Percentiles rank a stretch among this genome's conserved stretches.
These are phyloP conservation scores for Cephus nigrinus DNA, from an alignment of 2,888 invertebrate genomes.

Conservation along the genomic window DNA sequence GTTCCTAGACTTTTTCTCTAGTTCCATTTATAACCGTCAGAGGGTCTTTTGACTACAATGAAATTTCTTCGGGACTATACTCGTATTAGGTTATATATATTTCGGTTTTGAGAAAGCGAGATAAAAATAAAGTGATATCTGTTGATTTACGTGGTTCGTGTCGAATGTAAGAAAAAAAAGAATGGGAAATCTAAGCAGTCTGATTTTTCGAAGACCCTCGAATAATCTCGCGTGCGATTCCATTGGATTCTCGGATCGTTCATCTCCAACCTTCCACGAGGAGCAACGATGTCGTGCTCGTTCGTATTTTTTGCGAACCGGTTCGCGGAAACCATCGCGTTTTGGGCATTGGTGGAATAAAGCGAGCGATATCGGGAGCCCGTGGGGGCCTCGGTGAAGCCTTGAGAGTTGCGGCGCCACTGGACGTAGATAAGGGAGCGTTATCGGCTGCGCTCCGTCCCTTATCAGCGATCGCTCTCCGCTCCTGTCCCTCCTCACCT, in stretches of 20 bases:
- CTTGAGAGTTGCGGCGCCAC: conserved; percentile 66
- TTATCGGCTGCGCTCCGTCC: conserved; percentile 63
- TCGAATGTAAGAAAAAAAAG: not conserved
- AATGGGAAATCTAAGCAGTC: not conserved
- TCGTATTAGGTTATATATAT: not conserved
- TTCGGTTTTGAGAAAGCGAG: not conserved
- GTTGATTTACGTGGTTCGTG: not conserved
- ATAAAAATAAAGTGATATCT: not conserved
- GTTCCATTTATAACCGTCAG: not conserved
- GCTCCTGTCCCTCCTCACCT: conserved; percentile 58
- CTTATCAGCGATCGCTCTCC: conserved; percentile 68
- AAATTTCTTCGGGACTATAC: not conserved
- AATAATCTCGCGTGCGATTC: not conserved
- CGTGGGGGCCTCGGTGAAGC: conserved; percentile 41
- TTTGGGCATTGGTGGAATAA: conserved; percentile 1
- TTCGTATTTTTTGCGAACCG: conserved; percentile 6
- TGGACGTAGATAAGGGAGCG: conserved; percentile 65
- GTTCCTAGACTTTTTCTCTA: not conserved
- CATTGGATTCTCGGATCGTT: not conserved
- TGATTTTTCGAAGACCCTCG: not conserved
- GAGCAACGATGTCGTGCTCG: not conserved
- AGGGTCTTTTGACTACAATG: not conserved
- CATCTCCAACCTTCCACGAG: not conserved
- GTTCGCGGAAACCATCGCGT: not conserved
- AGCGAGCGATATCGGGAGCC: conserved; percentile 24